Evolutionary conservation across 2,797 vertebrate genomes (phyloP).

Genomic region (Microtus agrestis): DNA sequence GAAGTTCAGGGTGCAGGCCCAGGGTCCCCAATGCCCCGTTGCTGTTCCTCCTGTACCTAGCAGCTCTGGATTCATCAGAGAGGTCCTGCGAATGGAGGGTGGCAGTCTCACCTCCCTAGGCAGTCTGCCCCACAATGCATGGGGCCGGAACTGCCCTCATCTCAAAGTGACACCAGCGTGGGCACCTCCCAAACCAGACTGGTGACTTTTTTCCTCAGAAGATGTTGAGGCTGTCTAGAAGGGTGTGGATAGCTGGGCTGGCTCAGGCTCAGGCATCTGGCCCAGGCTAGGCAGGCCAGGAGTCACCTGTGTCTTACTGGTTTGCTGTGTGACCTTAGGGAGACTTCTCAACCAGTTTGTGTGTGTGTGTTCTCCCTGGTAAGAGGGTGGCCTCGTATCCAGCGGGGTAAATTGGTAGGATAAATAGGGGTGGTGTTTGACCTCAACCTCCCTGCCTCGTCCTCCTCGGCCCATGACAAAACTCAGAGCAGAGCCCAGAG

Average conservation of each 20-base stretch:
- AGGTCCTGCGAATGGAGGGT: not conserved
- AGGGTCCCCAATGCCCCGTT: not conserved
- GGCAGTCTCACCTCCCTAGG: conserved; percentile 39
- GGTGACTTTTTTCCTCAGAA: conserved; percentile 61
- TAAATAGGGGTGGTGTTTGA: not conserved
- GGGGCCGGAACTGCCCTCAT: conserved; percentile 1
- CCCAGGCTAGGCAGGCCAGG: conserved; percentile 16
- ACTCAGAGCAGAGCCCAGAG: not conserved
- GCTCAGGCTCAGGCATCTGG: not conserved
- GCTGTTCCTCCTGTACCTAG: not conserved
- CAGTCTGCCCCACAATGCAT: conserved; percentile 37
- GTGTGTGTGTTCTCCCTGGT: not conserved
- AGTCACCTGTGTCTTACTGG: not conserved
- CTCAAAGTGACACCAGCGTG: not conserved
- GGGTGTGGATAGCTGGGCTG: not conserved
- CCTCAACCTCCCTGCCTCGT: not conserved
- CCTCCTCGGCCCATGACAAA: not conserved
- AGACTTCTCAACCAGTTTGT: conserved; percentile 10
- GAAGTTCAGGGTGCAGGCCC: not conserved
- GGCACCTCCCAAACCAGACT: conserved; percentile 77
- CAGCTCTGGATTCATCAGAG: not conserved
- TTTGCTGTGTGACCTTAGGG: not conserved
- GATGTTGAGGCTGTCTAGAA: conserved; percentile 9
- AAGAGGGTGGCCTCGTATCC: not conserved
- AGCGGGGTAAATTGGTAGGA: not conserved